Evolutionary conservation across 2,888 invertebrate genomes (phyloP).

Genomic region (Imbricaverruca yamaguchii): DNA sequence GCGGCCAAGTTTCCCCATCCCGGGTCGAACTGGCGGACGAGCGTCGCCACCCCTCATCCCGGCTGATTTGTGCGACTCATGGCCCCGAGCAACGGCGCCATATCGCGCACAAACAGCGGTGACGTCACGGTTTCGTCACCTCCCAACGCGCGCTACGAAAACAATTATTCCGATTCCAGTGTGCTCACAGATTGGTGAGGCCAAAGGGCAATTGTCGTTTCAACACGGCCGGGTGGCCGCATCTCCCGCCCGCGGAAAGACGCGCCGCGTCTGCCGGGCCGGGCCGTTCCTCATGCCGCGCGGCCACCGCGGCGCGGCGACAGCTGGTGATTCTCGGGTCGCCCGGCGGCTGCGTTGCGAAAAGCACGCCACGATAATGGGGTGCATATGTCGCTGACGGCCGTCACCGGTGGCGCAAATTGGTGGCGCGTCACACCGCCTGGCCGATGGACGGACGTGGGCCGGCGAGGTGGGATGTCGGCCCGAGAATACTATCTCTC

Average conservation of each 20-base stretch:
- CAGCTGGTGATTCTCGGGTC: neutral
- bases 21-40: too few species aligned
- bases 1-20: too few species aligned
- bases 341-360: neutral
- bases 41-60: too few species aligned
- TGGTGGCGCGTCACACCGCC: too few species aligned
- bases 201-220: conserved; percentile 9
- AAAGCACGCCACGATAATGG: neutral
- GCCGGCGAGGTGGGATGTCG: too few species aligned
- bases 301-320: neutral
- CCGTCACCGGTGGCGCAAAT: neutral
- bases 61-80: too few species aligned
- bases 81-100: neutral
- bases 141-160: neutral
- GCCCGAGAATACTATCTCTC: too few species aligned
- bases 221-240: neutral
- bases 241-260: neutral
- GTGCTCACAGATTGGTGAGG: neutral
- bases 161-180: conserved; percentile 3
- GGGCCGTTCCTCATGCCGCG: neutral
- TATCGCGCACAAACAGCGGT: neutral
- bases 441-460: too few species aligned
- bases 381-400: neutral
- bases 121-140: neutral
- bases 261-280: neutral